phyloP scores from a whole-genome alignment of 2,888 invertebrate genomes.

The Limnephilus auricula region DNA sequence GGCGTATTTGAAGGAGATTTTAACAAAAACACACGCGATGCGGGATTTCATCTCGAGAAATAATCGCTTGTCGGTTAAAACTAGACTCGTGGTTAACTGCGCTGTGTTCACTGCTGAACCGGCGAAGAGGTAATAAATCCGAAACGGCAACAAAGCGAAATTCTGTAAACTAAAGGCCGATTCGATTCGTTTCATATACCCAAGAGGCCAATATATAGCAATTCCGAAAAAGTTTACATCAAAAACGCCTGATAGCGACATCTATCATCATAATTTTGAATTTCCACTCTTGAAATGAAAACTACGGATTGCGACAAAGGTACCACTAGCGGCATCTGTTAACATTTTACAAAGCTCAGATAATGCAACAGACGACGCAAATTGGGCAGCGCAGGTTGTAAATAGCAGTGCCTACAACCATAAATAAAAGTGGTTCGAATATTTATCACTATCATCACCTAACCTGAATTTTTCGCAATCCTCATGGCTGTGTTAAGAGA shows the following conservation, averaged over 20 bases:
- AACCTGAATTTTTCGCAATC: too few relatives aligned
- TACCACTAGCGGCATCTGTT: background rate
- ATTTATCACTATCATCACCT: background rate
- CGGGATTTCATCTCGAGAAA: constrained; percentile 60
- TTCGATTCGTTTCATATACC: background rate
- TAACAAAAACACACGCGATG: constrained; percentile 62
- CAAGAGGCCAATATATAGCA: too few relatives aligned
- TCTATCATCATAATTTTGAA: background rate
- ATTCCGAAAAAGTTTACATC: too few relatives aligned
- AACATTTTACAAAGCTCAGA: background rate
- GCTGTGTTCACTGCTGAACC: background rate
- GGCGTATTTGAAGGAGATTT: constrained; percentile 69
- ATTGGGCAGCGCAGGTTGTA: too few relatives aligned
- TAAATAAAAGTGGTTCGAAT: background rate
- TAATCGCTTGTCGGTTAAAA: constrained; percentile 19
- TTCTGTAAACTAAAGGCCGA: background rate
- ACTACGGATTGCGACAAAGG: background rate
- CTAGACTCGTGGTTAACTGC: background rate
- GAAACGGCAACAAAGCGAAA: background rate
- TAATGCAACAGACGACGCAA: background rate
- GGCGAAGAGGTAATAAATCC: background rate
- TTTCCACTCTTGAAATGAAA: too few relatives aligned
- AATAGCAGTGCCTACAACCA: background rate
- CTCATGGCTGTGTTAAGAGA: too few relatives aligned
- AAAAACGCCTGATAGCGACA: too few relatives aligned